Evolutionary conservation across 2,888 invertebrate species (phyloP).

Genomic region (Ectemnius cavifrons): DNA sequence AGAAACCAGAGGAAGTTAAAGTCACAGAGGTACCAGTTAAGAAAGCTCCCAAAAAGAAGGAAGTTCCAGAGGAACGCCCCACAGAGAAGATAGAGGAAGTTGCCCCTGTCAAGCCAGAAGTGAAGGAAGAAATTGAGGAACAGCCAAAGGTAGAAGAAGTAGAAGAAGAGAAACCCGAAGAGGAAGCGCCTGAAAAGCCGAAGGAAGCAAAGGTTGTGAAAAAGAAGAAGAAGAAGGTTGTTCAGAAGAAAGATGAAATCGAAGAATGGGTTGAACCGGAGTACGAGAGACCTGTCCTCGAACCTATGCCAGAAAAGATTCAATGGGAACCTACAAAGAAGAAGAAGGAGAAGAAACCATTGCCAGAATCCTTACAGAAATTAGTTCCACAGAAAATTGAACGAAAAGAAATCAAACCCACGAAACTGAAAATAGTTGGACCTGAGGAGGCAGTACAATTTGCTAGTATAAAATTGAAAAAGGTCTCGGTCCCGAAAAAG

Average conservation of each 20-base stretch:
- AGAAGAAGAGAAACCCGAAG: constrained; percentile 49
- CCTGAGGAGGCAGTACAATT: constrained; percentile 81
- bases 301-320: constrained; percentile 76
- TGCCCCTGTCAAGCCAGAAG: constrained; percentile 45
- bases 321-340: constrained; percentile 70
- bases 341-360: constrained; percentile 64
- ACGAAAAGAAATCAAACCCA: constrained; percentile 81
- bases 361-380: constrained; percentile 60
- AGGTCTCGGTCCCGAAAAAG: constrained; percentile 80
- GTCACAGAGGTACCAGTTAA: constrained; percentile 50
- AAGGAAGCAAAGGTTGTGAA: constrained; percentile 69
- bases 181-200: constrained; percentile 42
- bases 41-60: constrained; percentile 54
- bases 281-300: constrained; percentile 74
- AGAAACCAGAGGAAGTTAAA: constrained; percentile 68
- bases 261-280: constrained; percentile 74
- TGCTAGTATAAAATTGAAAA: constrained; percentile 85
- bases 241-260: constrained; percentile 70
- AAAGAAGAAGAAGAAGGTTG: constrained; percentile 70
- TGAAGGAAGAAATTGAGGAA: constrained; percentile 30
- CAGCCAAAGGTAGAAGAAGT: constrained; percentile 40
- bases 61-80: constrained; percentile 41
- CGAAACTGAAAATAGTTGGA: constrained; percentile 82
- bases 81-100: constrained; percentile 48
- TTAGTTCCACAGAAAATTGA: constrained; percentile 81